Evolutionary conservation across 2,888 invertebrate species (phyloP).

Genomic region (Pocota personata): DNA sequence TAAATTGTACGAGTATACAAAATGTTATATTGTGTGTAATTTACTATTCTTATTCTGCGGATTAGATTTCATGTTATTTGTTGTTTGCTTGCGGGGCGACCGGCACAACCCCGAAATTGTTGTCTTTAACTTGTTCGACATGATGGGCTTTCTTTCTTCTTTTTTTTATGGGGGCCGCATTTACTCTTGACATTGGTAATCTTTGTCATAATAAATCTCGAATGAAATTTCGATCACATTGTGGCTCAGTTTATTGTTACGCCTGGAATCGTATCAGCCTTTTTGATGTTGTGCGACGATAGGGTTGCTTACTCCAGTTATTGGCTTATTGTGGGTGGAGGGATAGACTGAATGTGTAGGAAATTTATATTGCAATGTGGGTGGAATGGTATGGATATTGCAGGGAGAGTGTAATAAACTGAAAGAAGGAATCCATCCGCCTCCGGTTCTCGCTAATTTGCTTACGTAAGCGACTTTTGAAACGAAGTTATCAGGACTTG

Average conservation of each 20-base stretch:
- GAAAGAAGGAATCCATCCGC: slow-evolving; percentile 26
- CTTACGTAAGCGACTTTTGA: slow-evolving; percentile 35
- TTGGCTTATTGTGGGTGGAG: slow-evolving; percentile 16
- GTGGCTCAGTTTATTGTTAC: slow-evolving; percentile 62
- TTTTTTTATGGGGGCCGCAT: slow-evolving; percentile 43
- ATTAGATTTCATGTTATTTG: slow-evolving; percentile 56
- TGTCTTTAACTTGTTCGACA: slow-evolving; percentile 70
- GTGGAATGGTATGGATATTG: slow-evolving; percentile 37
- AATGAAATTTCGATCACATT: slow-evolving; percentile 70
- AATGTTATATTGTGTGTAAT: slow-evolving; percentile 54
- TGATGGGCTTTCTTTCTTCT: slow-evolving; percentile 28
- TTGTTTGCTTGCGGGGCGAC: slow-evolving; percentile 40
- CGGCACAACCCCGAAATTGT: slow-evolving; percentile 59
- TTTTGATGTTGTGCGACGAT: slow-evolving; percentile 68
- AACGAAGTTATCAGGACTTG: not conserved
- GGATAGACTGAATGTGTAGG: not conserved
- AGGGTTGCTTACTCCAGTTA: slow-evolving; percentile 40
- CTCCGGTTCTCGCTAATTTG: slow-evolving; percentile 39
- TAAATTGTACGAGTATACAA: slow-evolving; percentile 26
- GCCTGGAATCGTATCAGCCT: slow-evolving; percentile 55
- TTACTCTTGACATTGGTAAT: slow-evolving; percentile 73
- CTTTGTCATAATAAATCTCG: slow-evolving; percentile 71
- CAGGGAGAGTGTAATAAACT: slow-evolving; percentile 35
- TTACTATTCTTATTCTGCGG: slow-evolving; percentile 64
- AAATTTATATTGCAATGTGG: slow-evolving; percentile 40